Evolutionary conservation across 2,888 invertebrate species (phyloP).

Genomic region (Auanema freiburgensis): DNA sequence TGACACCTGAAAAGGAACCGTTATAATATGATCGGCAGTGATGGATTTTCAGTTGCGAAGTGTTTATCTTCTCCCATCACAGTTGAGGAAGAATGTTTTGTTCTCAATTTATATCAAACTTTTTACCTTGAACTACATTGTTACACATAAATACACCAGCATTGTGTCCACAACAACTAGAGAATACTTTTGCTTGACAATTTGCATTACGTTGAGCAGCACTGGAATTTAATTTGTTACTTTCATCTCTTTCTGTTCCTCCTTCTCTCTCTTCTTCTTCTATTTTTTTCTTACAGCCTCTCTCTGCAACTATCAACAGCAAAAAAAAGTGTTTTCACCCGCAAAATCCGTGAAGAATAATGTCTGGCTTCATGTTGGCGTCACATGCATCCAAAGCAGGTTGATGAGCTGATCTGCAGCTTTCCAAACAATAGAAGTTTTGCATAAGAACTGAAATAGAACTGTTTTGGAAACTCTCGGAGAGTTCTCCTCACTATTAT

Average conservation of each 20-base stretch:
- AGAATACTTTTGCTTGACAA: slow-evolving; percentile 31
- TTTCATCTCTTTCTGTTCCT: not conserved
- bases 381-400: slow-evolving; percentile 31
- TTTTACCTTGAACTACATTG: slow-evolving; percentile 20
- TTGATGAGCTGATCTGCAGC: slow-evolving; percentile 30
- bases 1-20: too few relatives aligned
- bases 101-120: too few relatives aligned
- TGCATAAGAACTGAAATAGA: slow-evolving; percentile 33
- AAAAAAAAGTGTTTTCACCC: slow-evolving; percentile 8
- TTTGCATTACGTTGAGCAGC: slow-evolving; percentile 32
- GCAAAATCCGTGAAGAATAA: slow-evolving; percentile 15
- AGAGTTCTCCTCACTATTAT: slow-evolving; percentile 28
- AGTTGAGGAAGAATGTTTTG: too few relatives aligned
- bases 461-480: too few relatives aligned
- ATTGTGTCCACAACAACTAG: slow-evolving; percentile 33
- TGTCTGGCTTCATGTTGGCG: slow-evolving; percentile 20
- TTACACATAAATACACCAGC: slow-evolving; percentile 41
- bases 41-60: too few relatives aligned
- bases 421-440: slow-evolving; percentile 42
- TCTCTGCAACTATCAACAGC: not conserved
- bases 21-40: too few relatives aligned
- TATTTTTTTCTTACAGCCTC: not conserved
- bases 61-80: too few relatives aligned
- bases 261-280: not conserved
- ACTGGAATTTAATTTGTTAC: slow-evolving; percentile 12